Evolutionary conservation across 2,888 invertebrate species (phyloP), one percentile per base, ranked within the genome.

Genomic region (Ormyrus nitidulus): DNA sequence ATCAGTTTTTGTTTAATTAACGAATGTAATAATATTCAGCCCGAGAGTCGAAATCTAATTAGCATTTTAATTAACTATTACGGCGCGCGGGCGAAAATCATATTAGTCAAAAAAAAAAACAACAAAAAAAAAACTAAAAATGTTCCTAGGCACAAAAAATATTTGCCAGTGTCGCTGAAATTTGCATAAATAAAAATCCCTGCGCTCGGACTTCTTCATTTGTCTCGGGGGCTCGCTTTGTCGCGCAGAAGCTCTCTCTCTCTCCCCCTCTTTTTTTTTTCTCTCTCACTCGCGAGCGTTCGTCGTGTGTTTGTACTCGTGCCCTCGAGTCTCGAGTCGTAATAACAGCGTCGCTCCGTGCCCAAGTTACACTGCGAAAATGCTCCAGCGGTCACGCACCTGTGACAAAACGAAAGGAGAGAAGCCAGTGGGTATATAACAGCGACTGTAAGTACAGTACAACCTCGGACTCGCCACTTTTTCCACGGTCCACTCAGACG

Each of bases 301-400:
- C 51, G 19, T 34, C 56, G 69, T 64, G 76, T 71, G 51, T 64
- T 69, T 56, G 6, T 51, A 54, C 54, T 61, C 61, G 70, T 72
- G 77, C 77, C 81, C 81, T 76, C 81, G 70, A 79, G 83, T 81
- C 81, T 80, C 82, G 70, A 82, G 84, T 82, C 84, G 81, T 84
- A 84, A 85, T 83, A 84, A 84, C 84, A 84, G 77, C 82, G 81
- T 68, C 83, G 82, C 81, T 85, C 84, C 85, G 85, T 86, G 85
- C 85, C 84, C 82, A 87, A 87, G 85, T 85, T 85, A 82, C 83
- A 68, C 82, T 82, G 81, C 72, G 80, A 86, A 84, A 85, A 86
- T 84, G 81, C 86, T 86, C 84, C 81, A 86, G 85, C 85, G 86
- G 86, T 87, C 86, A 86, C 84, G 85, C 83, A 86, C 85, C 84